Evolutionary conservation across 2,888 invertebrate species (phyloP), one percentile per base, ranked within the genome.

Genomic region (Cabera pusaria): DNA sequence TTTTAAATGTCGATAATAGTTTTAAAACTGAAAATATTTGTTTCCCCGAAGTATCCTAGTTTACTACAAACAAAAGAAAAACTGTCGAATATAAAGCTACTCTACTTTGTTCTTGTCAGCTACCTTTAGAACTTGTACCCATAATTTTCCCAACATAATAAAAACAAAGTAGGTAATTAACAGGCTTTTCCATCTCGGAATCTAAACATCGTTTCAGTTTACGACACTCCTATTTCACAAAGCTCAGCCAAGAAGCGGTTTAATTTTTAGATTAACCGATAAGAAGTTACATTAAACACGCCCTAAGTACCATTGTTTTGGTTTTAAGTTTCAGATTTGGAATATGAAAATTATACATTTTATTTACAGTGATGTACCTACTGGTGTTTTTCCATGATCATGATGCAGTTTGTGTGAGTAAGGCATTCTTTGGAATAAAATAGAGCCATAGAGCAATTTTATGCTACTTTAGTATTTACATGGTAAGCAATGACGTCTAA

Each of bases 201-300:
- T 36, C 31, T 35, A 40, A 40, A 40, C 34, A 42, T 32, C 35
- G 22, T 35, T 42, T 26, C 29, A 25, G 31, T 40, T 38, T 26
- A 35, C 34, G 33, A 16, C 44, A 27, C 9, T 46, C 44, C 49
- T 49, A 34, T 23, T 39, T 22, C 17, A 43, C 22, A 36, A 42
- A 36, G 28, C 33, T 39, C 29, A 37, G 26, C 31, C 31, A 45
- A 41, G 34, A 37, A 35, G 38, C 40, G 27, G 38, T 49, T 44
- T 20, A 43, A 37, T 46, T 46, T 43, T 44, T 44, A 48, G 46
- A 49, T 49, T 37, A 28, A 45, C 14, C 40, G 46, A 37, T 44
- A 45, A 44, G 28, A 38, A 46, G 29, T 38, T 25, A 34, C 41
- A 49, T 49, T 49, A 46, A 44, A 49, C 44, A 44, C 14, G 44